Percentiles rank a stretch among this genome's conserved stretches.
Evolutionary conservation across 2,113 vertebrate genomes (phyloP).

Genomic region (Cheirogaleus medius): DNA sequence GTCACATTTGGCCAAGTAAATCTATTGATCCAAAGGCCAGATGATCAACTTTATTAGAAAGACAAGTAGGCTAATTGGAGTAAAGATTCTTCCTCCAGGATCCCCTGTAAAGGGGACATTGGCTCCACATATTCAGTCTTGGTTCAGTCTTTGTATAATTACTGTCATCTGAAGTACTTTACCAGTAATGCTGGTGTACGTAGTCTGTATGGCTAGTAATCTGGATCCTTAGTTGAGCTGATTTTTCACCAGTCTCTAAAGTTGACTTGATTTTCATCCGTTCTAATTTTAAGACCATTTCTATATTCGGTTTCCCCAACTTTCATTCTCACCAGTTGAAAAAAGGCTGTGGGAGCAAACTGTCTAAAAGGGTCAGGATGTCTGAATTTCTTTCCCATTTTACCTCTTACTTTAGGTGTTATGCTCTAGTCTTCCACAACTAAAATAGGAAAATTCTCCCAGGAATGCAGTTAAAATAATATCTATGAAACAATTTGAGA

Average conservation of each 20-base stretch:
- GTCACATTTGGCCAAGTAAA: neutral
- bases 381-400: slow-evolving; percentile 43
- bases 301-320: neutral
- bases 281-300: neutral
- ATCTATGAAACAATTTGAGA: slow-evolving; percentile 52
- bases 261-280: neutral
- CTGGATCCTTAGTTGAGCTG: neutral
- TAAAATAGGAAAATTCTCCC: slow-evolving; percentile 63
- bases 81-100: neutral
- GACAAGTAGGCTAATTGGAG: neutral
- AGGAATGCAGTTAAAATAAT: slow-evolving; percentile 66
- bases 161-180: neutral
- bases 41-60: slow-evolving; percentile 32
- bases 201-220: neutral
- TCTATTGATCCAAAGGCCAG: slow-evolving; percentile 3
- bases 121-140: neutral
- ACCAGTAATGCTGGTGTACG: neutral
- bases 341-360: neutral
- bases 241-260: neutral
- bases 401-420: slow-evolving; percentile 39
- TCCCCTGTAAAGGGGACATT: neutral
- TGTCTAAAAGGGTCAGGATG: neutral
- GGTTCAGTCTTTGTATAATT: neutral
- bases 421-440: slow-evolving; percentile 55
- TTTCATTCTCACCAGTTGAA: slow-evolving; percentile 7